Evolutionary conservation across 2,797 vertebrate species (phyloP).

Genomic region (Enteromius afrohamiltoni): DNA sequence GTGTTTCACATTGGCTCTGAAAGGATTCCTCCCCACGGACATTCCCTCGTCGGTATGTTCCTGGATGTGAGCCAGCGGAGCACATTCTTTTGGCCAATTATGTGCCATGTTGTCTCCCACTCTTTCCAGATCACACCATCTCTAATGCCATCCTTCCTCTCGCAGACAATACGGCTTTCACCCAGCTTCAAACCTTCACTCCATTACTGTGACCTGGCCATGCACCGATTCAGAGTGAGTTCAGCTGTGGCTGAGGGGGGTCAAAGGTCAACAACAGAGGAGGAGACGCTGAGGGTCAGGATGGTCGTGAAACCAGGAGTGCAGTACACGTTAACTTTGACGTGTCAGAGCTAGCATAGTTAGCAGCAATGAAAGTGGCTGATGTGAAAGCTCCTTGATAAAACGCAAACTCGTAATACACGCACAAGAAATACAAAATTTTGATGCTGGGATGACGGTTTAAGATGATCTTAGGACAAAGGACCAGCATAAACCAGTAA

Average conservation of each 20-base stretch:
- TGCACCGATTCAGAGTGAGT: not conserved
- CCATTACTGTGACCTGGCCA: conserved; percentile 21
- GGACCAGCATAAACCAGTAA: no score
- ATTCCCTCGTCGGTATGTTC: conserved; percentile 83
- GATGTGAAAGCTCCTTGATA: not conserved
- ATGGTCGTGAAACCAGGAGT: not conserved
- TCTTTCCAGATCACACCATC: conserved; percentile 46
- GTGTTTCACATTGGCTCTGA: conserved; percentile 37
- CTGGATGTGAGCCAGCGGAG: conserved; percentile 79
- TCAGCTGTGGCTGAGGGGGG: conserved; percentile 1
- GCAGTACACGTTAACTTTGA: not conserved
- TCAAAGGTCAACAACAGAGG: conserved; percentile 22
- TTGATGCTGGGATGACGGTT: no score
- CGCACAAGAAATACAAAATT: not conserved
- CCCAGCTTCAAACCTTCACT: conserved; percentile 15
- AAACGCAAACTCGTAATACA: not conserved
- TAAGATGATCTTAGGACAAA: no score
- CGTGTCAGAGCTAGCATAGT: not conserved
- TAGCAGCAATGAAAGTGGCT: not conserved
- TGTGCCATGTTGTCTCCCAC: conserved; percentile 32
- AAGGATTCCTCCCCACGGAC: conserved; percentile 78
- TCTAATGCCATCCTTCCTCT: conserved; percentile 36
- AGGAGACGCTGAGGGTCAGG: conserved; percentile 1
- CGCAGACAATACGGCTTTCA: conserved; percentile 33
- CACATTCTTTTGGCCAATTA: conserved; percentile 57